phyloP scores from a whole-genome alignment of 2,113 vertebrate species.

The Siphamia tubifer region DNA sequence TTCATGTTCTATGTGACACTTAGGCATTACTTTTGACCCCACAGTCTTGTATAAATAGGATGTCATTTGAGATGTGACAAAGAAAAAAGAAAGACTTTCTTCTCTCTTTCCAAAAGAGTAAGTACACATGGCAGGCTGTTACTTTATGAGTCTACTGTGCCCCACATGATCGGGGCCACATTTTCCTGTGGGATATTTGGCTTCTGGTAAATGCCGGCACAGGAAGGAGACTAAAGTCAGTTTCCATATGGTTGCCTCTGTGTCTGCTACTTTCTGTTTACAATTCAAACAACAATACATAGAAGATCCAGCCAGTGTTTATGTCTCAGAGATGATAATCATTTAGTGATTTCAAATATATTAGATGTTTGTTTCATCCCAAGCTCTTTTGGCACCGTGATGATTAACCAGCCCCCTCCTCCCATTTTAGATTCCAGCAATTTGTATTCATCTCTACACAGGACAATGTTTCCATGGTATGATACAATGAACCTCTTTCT shows the following conservation, averaged over 20 bases:
- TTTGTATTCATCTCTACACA: slow-evolving; percentile 1
- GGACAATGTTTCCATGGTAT: slow-evolving; percentile 2
- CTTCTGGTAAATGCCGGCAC: slow-evolving; percentile 34
- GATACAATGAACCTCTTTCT: slow-evolving; percentile 29
- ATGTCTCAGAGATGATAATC: not conserved
- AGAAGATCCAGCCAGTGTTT: not conserved
- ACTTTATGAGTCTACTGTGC: slow-evolving; percentile 42
- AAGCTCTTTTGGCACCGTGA: not conserved
- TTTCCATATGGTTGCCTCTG: not conserved
- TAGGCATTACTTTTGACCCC: slow-evolving; percentile 22
- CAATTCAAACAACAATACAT: not conserved
- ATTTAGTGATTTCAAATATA: not conserved
- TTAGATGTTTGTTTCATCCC: not conserved
- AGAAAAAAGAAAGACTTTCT: slow-evolving; percentile 3
- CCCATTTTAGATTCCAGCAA: not conserved
- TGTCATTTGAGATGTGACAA: slow-evolving; percentile 15
- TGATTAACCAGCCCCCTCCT: not conserved
- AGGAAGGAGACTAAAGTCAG: slow-evolving; percentile 25
- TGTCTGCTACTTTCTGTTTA: not conserved
- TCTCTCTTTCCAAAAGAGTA: slow-evolving; percentile 18
- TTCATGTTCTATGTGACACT: slow-evolving; percentile 19
- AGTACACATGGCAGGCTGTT: slow-evolving; percentile 38
- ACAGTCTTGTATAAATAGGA: slow-evolving; percentile 36
- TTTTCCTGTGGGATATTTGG: slow-evolving; percentile 34
- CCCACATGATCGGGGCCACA: slow-evolving; percentile 17